These are phyloP conservation scores for Andrena bucephala DNA, from an alignment of 2,888 invertebrate species.

Conservation along the genomic window DNA sequence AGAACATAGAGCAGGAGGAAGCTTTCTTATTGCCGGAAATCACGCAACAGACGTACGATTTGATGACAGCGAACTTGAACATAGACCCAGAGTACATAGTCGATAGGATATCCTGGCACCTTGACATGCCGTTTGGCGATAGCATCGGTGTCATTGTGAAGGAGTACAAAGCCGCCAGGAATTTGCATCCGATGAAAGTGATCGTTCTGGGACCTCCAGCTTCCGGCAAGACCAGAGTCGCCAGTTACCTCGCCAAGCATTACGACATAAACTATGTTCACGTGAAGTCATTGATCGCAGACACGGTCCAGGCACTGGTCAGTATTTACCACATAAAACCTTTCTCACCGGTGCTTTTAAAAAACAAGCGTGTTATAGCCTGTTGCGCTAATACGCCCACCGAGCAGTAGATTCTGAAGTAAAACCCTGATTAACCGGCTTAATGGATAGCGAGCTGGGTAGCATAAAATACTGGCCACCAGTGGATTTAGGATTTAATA, in stretches of 20 bases:
- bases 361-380: neutral
- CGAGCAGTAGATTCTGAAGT: slow-evolving; percentile 11
- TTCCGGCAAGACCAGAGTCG: slow-evolving; percentile 88
- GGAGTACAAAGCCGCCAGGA: slow-evolving; percentile 85
- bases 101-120: slow-evolving; percentile 86
- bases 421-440: slow-evolving; percentile 16
- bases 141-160: slow-evolving; percentile 84
- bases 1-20: slow-evolving; percentile 87
- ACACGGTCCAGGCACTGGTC: slow-evolving; percentile 87
- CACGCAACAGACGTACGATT: slow-evolving; percentile 87
- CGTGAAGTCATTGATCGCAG: slow-evolving; percentile 86
- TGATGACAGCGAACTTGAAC: slow-evolving; percentile 87
- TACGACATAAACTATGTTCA: slow-evolving; percentile 88
- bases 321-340: slow-evolving; percentile 61
- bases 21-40: slow-evolving; percentile 87
- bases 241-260: slow-evolving; percentile 86
- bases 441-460: slow-evolving; percentile 11
- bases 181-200: slow-evolving; percentile 87
- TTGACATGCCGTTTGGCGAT: slow-evolving; percentile 86
- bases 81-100: slow-evolving; percentile 88
- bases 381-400: neutral
- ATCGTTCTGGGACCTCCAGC: slow-evolving; percentile 89
- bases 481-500: slow-evolving; percentile 1
- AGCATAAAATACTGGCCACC: neutral
- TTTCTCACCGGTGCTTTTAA: no score